Conservation (phyloP, 2,113 vertebrate genomes). For the Percopsis transmontana region DNA sequence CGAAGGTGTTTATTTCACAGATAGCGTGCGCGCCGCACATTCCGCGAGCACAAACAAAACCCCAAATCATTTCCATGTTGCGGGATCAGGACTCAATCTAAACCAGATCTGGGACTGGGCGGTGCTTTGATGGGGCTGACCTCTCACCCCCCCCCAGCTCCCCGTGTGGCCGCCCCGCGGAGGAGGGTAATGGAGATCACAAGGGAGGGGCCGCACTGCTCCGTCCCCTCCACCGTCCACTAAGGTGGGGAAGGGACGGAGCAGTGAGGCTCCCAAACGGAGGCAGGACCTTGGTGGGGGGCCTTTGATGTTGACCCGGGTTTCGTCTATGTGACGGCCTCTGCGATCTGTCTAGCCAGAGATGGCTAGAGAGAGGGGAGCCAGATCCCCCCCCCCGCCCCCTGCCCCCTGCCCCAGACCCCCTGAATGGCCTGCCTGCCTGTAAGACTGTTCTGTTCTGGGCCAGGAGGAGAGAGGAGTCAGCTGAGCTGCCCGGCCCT, state of each 20-base stretch:
- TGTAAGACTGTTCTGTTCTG: constrained; percentile 45
- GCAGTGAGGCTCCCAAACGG: constrained; percentile 46
- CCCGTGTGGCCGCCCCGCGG: constrained; percentile 38
- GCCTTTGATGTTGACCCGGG: constrained; percentile 77
- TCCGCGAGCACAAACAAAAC: constrained; percentile 2
- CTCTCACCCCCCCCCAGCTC: constrained; percentile 63
- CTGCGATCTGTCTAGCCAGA: constrained; percentile 65
- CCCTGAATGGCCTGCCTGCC: constrained; percentile 52
- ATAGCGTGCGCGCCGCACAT: neutral
- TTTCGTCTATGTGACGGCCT: constrained; percentile 60
- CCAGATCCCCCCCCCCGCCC: constrained; percentile 42
- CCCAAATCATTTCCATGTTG: constrained; percentile 3
- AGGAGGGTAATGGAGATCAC: constrained; percentile 59
- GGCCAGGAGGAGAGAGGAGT: constrained; percentile 33
- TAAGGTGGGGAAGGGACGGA: constrained; percentile 47
- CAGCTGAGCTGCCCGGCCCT: constrained; percentile 29
- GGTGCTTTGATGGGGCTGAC: constrained; percentile 58
- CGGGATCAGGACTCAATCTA: constrained; percentile 49
- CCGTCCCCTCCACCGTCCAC: neutral
- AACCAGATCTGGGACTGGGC: constrained; percentile 56
- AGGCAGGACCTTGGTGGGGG: constrained; percentile 70
- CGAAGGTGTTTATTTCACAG: neutral
- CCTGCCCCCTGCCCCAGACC: constrained; percentile 54
- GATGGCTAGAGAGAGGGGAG: constrained; percentile 55
- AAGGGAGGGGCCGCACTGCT: constrained; percentile 7